Percentiles rank a stretch among this genome's conserved stretches.
phyloP scores from a whole-genome alignment of 2,888 invertebrate species.

The Eilema griseolum region DNA sequence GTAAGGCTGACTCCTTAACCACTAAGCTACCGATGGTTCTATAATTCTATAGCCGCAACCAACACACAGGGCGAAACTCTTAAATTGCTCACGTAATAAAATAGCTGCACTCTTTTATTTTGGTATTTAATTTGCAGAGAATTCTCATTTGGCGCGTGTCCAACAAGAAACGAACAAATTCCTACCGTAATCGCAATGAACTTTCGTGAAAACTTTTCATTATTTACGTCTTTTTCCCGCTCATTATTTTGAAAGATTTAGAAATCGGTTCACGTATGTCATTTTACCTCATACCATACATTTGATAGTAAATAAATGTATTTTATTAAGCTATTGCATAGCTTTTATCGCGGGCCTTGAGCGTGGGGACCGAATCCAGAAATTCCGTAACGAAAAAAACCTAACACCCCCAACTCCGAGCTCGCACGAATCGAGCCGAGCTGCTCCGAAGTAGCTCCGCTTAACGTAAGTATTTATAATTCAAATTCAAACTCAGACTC shows the following conservation, averaged over 20 bases:
- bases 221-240: slow-evolving; percentile 25
- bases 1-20: no score
- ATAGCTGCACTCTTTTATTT: slow-evolving; percentile 52
- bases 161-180: slow-evolving; percentile 51
- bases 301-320: no score
- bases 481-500: no score
- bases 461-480: no score
- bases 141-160: slow-evolving; percentile 63
- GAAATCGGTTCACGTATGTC: slow-evolving; percentile 26
- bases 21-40: no score
- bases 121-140: slow-evolving; percentile 62
- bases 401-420: no score
- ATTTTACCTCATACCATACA: slow-evolving; percentile 3
- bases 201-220: slow-evolving; percentile 50
- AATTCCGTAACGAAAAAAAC: no score
- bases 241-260: slow-evolving; percentile 23
- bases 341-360: no score
- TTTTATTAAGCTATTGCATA: no score
- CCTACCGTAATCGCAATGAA: slow-evolving; percentile 50
- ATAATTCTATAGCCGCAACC: background rate
- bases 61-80: background rate
- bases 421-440: no score
- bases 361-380: no score
- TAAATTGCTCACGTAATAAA: slow-evolving; percentile 24
- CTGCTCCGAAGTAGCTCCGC: no score